Evolutionary conservation across 2,797 vertebrate species (phyloP), one percentile per base, ranked within the genome.

Genomic region (Crypturellus tataupa): DNA sequence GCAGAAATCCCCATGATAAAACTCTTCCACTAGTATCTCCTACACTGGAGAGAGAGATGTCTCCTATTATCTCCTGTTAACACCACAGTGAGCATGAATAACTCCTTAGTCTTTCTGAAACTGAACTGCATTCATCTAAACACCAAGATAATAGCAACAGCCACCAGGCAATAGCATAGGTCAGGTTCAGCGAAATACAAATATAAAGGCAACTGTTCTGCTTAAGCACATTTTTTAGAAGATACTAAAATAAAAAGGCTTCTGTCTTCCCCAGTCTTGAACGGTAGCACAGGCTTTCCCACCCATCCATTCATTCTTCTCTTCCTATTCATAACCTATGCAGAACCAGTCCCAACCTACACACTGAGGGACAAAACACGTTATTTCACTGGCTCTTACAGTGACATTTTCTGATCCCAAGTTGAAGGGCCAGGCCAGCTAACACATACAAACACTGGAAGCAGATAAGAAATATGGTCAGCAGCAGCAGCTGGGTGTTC

Each of bases 181-280:
- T 23, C 76, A 85, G 39, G 23, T 47, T 78, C 82, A 23, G 3
- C 7, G 18, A 80, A 87, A 80, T 17, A 70, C 25, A 82, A 76
- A 39, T 21, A 65, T 7, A 2, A 16, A 89, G 39, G 47, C 23
- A 75, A 16, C 5, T 3, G 10, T 63, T 80, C 60, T 12, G 13
- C 64, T 12, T 37, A 91, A 85, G 17, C 20, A 53, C 4, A 40
- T 71, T 77, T 64, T 75, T 33, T 80, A 80, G 37, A 78, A 10
- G 16, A 85, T 3, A n/a, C 20, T 53, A 80, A 86, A 84, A n/a
- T 40, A 88, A 77, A 89, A 94, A 51, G 9, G 23, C 10, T 65
- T 25, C 29, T 5, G 3, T 42, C 37, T 91, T 86, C n/a, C 25
- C 59, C 40, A 29, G 40, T 35, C 72, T 1, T 40, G 35, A 88